Evolutionary conservation across 2,113 vertebrate species (phyloP), one percentile per base, ranked within the genome.

Genomic region (Chaetura pelagica): DNA sequence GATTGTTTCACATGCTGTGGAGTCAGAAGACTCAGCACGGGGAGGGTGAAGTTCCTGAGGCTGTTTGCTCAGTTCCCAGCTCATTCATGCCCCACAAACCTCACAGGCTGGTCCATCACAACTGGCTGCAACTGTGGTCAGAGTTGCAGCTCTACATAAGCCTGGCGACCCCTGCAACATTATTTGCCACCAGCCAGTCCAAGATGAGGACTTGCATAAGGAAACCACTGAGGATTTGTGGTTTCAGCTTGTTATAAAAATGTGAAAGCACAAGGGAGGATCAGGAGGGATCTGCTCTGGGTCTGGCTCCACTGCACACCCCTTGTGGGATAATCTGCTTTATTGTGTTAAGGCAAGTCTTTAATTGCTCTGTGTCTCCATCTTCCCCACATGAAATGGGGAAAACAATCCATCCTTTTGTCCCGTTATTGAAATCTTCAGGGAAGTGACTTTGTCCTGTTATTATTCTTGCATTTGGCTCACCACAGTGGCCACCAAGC

Each of bases 111-210:
- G 6, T 54, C 51, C 51, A 2, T 15, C 55, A 1, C 3, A 23
- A 8, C 42, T 2, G 17, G 11, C 57, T 7, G 6, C 5, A 1
- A 52, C 54, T 34, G 57, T 14, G 0, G 3, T 30, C 64, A 7
- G 59, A 38, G 2, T 6, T 4, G 7, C 54, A 67, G 79, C 74
- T 51, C 40, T 1, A 6, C 16, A 24, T 5, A 26, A 12, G 46
- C 52, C 7, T 3, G 23, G 74, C 42, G 88, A 81, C 13, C 57
- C 14, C 77, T 26, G 64, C 9, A 15, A 29, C 0, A 8, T 9
- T 19, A 10, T 26, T 69, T 23, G 57, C 51, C 66, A 44, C 69
- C 27, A 26, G 77, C 9, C 30, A 2, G 30, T 0, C 77, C 82
- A n/a, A n/a, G 57, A 44, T n/a, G 13, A 51, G 66, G 57, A 15